Evolutionary conservation across 37 sponge, comb jelly and placozoan species (phyloP).

Genomic region (Petrosia ficiformis): DNA sequence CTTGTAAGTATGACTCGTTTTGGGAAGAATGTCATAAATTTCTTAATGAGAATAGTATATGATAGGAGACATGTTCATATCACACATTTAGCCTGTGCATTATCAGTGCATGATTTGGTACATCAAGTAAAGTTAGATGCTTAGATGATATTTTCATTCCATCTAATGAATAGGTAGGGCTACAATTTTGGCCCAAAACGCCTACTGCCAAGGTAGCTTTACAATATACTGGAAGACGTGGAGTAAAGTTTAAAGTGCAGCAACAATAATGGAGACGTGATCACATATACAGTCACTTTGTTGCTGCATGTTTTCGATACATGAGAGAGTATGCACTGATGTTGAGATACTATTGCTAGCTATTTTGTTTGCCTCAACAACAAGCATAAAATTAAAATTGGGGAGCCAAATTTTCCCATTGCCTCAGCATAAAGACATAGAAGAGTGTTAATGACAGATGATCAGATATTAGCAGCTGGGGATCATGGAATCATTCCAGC

Average conservation of each 20-base stretch:
- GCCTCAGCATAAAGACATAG: slow-evolving; percentile 37
- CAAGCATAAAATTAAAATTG: slow-evolving; percentile 48
- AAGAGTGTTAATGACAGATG: not conserved
- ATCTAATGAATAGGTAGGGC: slow-evolving; percentile 1
- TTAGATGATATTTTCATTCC: slow-evolving; percentile 6
- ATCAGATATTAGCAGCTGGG: slow-evolving; percentile 12
- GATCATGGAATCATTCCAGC: slow-evolving; percentile 60
- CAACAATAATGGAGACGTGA: slow-evolving; percentile 18
- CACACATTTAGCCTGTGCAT: slow-evolving; percentile 12
- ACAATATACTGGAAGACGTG: slow-evolving; percentile 50
- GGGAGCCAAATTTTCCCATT: slow-evolving; percentile 52
- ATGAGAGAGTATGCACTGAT: slow-evolving; percentile 31
- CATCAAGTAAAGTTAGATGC: slow-evolving; percentile 28
- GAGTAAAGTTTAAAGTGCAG: slow-evolving; percentile 37
- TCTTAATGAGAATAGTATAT: slow-evolving; percentile 34
- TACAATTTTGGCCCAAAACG: slow-evolving; percentile 61
- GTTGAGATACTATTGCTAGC: slow-evolving; percentile 7
- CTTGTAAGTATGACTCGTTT: slow-evolving; percentile 24
- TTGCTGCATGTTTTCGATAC: slow-evolving; percentile 40
- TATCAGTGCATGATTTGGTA: slow-evolving; percentile 25
- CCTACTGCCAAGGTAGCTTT: not conserved
- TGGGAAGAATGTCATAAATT: slow-evolving; percentile 59
- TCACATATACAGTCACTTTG: slow-evolving; percentile 49
- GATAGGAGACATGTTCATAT: slow-evolving; percentile 30
- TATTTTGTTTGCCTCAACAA: slow-evolving; percentile 37